Conservation (phyloP, 1,140 invertebrate genomes). For the Agrypnia vestita region DNA sequence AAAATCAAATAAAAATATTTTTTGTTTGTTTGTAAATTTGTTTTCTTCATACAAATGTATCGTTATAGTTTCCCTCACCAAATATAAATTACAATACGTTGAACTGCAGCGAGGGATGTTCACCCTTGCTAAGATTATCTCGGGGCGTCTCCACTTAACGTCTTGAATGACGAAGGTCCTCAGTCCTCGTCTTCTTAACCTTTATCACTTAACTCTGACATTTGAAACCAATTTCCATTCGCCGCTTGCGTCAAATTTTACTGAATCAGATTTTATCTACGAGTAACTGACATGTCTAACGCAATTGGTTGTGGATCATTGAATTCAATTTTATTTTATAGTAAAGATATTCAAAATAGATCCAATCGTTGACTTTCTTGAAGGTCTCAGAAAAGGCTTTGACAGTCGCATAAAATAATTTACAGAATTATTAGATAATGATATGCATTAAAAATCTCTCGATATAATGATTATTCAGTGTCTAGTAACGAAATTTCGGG, state of each 20-base stretch:
- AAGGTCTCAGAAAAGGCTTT: too few relatives aligned
- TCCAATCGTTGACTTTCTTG: neutral
- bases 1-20: too few relatives aligned
- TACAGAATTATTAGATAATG: too few relatives aligned
- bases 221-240: slow-evolving; percentile 43
- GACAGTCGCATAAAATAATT: too few relatives aligned
- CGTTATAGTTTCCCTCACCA: too few relatives aligned
- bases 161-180: slow-evolving; percentile 39
- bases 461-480: too few relatives aligned
- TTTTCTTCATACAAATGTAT: too few relatives aligned
- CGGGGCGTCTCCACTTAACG: neutral
- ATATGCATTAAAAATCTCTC: too few relatives aligned
- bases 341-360: neutral
- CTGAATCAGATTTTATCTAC: slow-evolving; percentile 27
- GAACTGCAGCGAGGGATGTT: neutral
- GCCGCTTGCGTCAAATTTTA: slow-evolving; percentile 39
- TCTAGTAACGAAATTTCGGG: too few relatives aligned
- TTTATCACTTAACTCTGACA: slow-evolving; percentile 53
- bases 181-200: slow-evolving; percentile 26
- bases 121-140: neutral
- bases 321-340: slow-evolving; percentile 9
- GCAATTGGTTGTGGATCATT: neutral
- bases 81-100: neutral
- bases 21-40: too few relatives aligned
- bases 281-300: slow-evolving; percentile 19